Conservation (phyloP, 2,888 invertebrate species). For the Thereva nobilitata region DNA sequence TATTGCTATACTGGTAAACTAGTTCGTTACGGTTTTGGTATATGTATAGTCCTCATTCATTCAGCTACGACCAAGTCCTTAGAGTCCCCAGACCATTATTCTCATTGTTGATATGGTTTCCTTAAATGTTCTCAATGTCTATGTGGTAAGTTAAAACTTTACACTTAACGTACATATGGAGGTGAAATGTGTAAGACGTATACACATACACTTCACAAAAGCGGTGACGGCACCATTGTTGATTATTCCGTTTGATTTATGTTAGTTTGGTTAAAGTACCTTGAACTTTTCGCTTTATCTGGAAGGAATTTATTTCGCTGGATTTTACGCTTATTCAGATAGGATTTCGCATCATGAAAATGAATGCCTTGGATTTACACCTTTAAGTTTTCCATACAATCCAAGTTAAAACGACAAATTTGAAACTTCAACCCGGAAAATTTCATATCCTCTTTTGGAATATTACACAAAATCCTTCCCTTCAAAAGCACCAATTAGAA, state of each 20-base stretch:
- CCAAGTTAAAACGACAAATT: neutral
- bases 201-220: constrained; percentile 9
- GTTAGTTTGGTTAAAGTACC: constrained; percentile 37
- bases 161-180: constrained; percentile 15
- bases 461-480: no score
- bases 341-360: constrained; percentile 19
- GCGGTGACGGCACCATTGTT: constrained; percentile 38
- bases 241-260: constrained; percentile 42
- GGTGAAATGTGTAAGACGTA: constrained; percentile 8
- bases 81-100: constrained; percentile 2
- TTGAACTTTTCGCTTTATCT: constrained; percentile 40
- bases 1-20: constrained; percentile 17
- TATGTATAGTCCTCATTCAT: neutral
- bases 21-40: neutral
- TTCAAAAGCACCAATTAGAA: no score
- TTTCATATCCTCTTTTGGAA: no score
- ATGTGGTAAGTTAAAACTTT: constrained; percentile 36
- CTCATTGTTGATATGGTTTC: constrained; percentile 19
- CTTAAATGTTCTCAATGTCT: constrained; percentile 10
- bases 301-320: constrained; percentile 32
- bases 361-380: constrained; percentile 28
- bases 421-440: no score
- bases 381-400: neutral
- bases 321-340: constrained; percentile 24
- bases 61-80: constrained; percentile 6